phyloP scores from a whole-genome alignment of 2,888 invertebrate species.

The Eupithecia vulgata region DNA sequence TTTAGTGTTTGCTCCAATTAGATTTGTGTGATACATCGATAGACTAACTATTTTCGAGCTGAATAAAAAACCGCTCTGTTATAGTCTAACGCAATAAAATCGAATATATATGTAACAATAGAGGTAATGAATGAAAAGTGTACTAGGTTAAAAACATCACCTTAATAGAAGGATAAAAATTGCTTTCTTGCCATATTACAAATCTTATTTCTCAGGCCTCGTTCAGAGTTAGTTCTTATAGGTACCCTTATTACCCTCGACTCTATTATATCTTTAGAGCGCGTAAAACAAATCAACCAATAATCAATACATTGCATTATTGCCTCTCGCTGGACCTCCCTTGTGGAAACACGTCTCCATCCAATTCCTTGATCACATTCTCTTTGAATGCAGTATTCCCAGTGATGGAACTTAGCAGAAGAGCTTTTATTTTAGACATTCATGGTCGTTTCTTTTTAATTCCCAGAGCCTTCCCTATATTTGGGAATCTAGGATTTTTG shows the following conservation, averaged over 20 bases:
- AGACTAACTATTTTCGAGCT: background rate
- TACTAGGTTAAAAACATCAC: too few relatives aligned
- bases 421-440: constrained; percentile 17
- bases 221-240: background rate
- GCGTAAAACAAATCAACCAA: too few relatives aligned
- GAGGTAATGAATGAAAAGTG: too few relatives aligned
- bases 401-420: constrained; percentile 5
- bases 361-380: background rate
- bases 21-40: background rate
- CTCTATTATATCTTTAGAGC: background rate
- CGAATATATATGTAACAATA: too few relatives aligned
- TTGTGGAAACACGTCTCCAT: background rate
- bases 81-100: too few relatives aligned
- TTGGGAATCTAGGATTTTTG: background rate
- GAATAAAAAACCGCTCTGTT: too few relatives aligned
- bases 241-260: background rate
- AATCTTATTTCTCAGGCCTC: background rate
- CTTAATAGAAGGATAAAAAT: too few relatives aligned
- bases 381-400: constrained; percentile 13
- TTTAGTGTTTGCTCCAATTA: background rate
- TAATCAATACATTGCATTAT: constrained; percentile 7
- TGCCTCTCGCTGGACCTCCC: background rate
- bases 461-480: background rate
- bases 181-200: background rate
- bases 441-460: background rate